These are phyloP conservation scores for Drosophila sordidula DNA, from an alignment of 2,888 invertebrate species.

Conservation along the genomic window DNA sequence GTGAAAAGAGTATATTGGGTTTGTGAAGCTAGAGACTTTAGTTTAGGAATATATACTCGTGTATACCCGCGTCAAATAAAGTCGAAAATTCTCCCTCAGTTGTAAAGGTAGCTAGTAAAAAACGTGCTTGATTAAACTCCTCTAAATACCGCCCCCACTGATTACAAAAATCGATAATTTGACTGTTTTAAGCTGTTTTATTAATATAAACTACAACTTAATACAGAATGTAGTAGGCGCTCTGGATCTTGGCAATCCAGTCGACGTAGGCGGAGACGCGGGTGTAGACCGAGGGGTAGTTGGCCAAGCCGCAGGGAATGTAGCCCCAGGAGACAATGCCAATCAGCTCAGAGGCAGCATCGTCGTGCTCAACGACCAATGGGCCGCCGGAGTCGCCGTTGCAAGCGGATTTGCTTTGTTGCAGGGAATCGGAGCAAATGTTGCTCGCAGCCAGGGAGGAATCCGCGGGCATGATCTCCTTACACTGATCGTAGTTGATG, in stretches of 20 bases:
- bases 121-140: no score
- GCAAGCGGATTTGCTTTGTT: constrained; percentile 85
- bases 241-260: constrained; percentile 81
- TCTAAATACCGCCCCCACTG: no score
- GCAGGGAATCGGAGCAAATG: constrained; percentile 85
- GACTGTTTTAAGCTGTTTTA: constrained; percentile 11
- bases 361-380: constrained; percentile 67
- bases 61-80: no score
- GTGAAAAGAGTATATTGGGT: no score
- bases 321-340: constrained; percentile 86
- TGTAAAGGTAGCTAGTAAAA: no score
- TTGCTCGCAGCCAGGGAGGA: constrained; percentile 80
- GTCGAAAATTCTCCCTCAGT: no score
- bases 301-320: constrained; percentile 84
- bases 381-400: constrained; percentile 84
- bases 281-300: constrained; percentile 85
- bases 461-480: constrained; percentile 51
- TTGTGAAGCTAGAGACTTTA: no score
- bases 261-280: constrained; percentile 84
- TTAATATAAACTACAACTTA: constrained; percentile 39
- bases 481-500: constrained; percentile 71
- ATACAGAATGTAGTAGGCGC: constrained; percentile 66
- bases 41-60: no score
- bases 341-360: constrained; percentile 74
- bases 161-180: no score